Percentiles rank a stretch among this genome's conserved stretches.
phyloP scores from a whole-genome alignment of 2,113 vertebrate species.

The Hippopotamus amphibius region DNA sequence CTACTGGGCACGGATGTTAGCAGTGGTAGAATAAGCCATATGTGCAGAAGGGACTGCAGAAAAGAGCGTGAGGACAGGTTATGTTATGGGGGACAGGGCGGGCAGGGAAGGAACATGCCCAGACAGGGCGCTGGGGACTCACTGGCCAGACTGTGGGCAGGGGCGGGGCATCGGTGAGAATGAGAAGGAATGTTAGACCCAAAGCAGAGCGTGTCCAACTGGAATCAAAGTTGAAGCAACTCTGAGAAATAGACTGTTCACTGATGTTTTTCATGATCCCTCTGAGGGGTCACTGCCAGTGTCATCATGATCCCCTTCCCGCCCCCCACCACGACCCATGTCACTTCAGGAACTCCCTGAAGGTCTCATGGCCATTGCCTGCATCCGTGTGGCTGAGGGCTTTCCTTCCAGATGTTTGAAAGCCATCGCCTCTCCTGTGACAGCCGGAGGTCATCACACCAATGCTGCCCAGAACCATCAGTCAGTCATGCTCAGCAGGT shows the following conservation, averaged over 20 bases:
- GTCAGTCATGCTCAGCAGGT: background rate
- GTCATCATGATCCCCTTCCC: background rate
- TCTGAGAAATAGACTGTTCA: background rate
- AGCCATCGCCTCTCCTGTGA: background rate
- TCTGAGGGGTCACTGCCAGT: background rate
- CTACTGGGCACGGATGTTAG: accelerated
- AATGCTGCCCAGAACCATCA: background rate
- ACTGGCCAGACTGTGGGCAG: background rate
- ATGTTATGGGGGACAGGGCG: background rate
- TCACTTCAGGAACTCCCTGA: background rate
- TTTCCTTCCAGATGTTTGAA: background rate
- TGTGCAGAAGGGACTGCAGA: background rate
- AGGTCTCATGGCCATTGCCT: background rate
- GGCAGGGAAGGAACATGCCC: background rate
- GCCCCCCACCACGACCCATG: background rate
- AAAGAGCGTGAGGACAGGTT: background rate
- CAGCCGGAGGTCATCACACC: background rate
- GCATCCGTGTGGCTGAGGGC: background rate
- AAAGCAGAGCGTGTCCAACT: background rate
- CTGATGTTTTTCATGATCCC: background rate
- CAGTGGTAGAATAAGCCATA: background rate
- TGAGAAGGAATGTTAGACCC: background rate
- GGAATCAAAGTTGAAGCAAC: background rate
- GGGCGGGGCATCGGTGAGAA: background rate
- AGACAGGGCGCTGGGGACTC: background rate